These are phyloP conservation scores for Dendrolimus houi DNA, from an alignment of 2,888 invertebrate species.

Conservation along the genomic window DNA sequence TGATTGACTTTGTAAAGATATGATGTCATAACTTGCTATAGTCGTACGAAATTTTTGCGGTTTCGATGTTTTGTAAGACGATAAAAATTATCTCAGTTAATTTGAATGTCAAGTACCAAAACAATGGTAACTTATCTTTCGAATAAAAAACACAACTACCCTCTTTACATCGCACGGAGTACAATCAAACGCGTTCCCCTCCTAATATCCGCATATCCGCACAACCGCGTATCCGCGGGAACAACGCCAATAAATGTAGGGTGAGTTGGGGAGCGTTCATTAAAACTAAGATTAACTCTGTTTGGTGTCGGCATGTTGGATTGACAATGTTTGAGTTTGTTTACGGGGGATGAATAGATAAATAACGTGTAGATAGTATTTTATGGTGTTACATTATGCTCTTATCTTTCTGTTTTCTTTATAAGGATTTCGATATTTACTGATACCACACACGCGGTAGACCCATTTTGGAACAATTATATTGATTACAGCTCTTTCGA, in stretches of 20 bases:
- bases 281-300: conserved; percentile 23
- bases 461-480: too few relatives aligned
- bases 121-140: neutral
- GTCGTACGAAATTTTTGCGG: too few relatives aligned
- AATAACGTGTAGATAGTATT: neutral
- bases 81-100: too few relatives aligned
- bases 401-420: too few relatives aligned
- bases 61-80: too few relatives aligned
- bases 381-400: too few relatives aligned
- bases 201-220: neutral
- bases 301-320: conserved; percentile 10
- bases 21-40: too few relatives aligned
- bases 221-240: conserved; percentile 2
- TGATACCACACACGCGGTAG: too few relatives aligned
- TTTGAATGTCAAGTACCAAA: neutral
- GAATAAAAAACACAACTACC: conserved; percentile 6
- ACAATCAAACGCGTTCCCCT: conserved; percentile 6
- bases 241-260: conserved; percentile 9
- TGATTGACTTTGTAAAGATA: too few relatives aligned
- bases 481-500: too few relatives aligned
- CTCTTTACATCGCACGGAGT: conserved; percentile 3
- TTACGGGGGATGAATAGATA: neutral
- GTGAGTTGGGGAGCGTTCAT: conserved; percentile 15
- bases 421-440: too few relatives aligned
- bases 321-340: neutral